A percentile compares a stretch with the other conserved stretches of the same genome.
These are phyloP conservation scores for Saguinus midas DNA, from an alignment of 2,113 vertebrate genomes.

Conservation along the genomic window DNA sequence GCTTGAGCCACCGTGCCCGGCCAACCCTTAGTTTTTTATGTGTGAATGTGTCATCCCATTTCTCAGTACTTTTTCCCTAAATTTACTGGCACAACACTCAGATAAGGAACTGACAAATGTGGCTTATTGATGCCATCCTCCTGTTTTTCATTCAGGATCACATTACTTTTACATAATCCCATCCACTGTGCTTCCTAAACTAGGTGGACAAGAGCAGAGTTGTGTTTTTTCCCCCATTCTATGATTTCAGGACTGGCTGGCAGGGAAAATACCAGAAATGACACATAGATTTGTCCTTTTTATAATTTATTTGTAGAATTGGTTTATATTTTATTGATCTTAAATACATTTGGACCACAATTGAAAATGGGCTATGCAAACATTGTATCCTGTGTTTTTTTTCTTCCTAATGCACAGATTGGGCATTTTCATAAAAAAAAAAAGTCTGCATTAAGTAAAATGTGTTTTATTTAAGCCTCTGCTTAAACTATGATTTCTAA, in stretches of 20 bases:
- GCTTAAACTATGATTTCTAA: slow-evolving; percentile 11
- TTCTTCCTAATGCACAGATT: neutral
- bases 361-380: slow-evolving; percentile 2
- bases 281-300: slow-evolving; percentile 17
- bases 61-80: neutral
- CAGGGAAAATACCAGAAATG: neutral
- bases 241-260: neutral
- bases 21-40: neutral
- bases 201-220: neutral
- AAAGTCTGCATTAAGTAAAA: neutral
- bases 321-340: slow-evolving; percentile 26
- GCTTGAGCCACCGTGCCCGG: too few species aligned
- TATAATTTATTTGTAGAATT: neutral
- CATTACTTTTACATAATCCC: neutral
- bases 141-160: neutral
- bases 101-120: neutral
- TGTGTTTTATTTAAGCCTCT: neutral
- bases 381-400: neutral
- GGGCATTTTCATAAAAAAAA: neutral
- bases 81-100: neutral
- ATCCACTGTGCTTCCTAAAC: neutral
- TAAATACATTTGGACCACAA: slow-evolving; percentile 2
- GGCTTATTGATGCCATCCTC: neutral
- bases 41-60: neutral
- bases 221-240: neutral